Conservation (phyloP, 2,888 invertebrate species). For the Ophioninae sp. region DNA sequence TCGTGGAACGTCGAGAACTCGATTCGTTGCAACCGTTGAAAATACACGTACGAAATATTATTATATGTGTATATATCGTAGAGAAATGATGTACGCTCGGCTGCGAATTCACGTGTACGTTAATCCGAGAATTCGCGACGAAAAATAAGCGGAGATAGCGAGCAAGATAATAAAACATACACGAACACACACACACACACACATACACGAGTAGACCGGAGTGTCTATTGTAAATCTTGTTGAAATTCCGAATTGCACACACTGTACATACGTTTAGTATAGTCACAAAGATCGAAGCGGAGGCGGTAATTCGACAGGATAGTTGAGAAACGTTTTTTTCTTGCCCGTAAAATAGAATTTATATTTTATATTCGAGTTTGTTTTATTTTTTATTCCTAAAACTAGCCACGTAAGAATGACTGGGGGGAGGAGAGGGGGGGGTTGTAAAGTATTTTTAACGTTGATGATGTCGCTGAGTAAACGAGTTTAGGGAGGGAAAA, state of each 20-base stretch:
- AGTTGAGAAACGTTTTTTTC: background rate
- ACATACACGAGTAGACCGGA: background rate
- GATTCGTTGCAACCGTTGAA: slow-evolving; percentile 2
- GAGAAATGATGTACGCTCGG: slow-evolving; percentile 60
- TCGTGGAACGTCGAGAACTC: background rate
- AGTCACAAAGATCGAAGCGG: slow-evolving; percentile 9
- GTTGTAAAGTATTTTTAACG: background rate
- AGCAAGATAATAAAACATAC: background rate
- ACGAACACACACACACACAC: slow-evolving; percentile 52
- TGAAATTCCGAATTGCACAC: slow-evolving; percentile 65
- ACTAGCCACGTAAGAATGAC: background rate
- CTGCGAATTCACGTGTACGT: slow-evolving; percentile 55
- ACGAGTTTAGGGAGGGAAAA: background rate
- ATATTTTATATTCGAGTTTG: background rate
- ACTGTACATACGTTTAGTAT: slow-evolving; percentile 47
- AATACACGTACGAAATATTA: slow-evolving; percentile 40
- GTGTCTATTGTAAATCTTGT: slow-evolving; percentile 72
- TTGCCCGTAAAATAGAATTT: slow-evolving; percentile 17
- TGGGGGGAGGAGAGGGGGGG: background rate
- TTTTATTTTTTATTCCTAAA: background rate
- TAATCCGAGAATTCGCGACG: background rate
- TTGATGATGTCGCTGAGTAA: background rate
- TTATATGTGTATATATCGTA: slow-evolving; percentile 65
- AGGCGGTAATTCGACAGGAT: background rate
- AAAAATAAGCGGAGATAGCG: slow-evolving; percentile 35